Evolutionary conservation across 1,140 invertebrate genomes (phyloP), one percentile per base, ranked within the genome.

Genomic region (Riptortus pedestris): DNA sequence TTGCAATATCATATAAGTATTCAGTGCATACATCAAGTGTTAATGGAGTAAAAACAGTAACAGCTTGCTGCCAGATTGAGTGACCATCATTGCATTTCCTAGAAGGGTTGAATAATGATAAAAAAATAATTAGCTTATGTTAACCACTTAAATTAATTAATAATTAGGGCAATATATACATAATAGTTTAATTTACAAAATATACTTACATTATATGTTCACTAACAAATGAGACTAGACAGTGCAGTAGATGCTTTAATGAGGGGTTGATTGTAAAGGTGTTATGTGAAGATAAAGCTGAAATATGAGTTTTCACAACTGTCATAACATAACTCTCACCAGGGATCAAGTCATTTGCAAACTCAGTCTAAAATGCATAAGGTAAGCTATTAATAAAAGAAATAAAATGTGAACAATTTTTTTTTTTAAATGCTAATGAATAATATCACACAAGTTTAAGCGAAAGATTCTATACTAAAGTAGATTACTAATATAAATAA

Each of bases 331-430:
- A 90, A 69, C 84, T 90, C 72, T 93, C 90, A 0, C 85, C 84
- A 24, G 89, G 89, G 67, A 92, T 85, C 5, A 90, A 84, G 71
- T 93, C 88, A 68, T 83, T 85, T 18, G 83, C 80, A 71, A 85
- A 88, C 4, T 83, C 81, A 48, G 81, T 81, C 86, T 89, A 72
- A 43, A 78, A 78, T n/a, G n/a, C n/a, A n/a, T n/a, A 43, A 77
- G 78, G 51, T 60, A 62, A n/a, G n/a, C n/a, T n/a, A n/a, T n/a
- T n/a, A n/a, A n/a, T n/a, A n/a, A n/a, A n/a, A n/a, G n/a, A n/a
- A n/a, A n/a, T n/a, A n/a, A n/a, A n/a, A n/a, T n/a, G n/a, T n/a
- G n/a, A n/a, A n/a, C n/a, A n/a, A n/a, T n/a, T n/a, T n/a, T n/a
- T n/a, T n/a, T n/a, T n/a, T n/a, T n/a, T n/a, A n/a, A n/a, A n/a